Percentiles rank a stretch among this genome's conserved stretches.
phyloP scores from a whole-genome alignment of 1,140 invertebrate genomes.

The Rhopalosiphum maidis region DNA sequence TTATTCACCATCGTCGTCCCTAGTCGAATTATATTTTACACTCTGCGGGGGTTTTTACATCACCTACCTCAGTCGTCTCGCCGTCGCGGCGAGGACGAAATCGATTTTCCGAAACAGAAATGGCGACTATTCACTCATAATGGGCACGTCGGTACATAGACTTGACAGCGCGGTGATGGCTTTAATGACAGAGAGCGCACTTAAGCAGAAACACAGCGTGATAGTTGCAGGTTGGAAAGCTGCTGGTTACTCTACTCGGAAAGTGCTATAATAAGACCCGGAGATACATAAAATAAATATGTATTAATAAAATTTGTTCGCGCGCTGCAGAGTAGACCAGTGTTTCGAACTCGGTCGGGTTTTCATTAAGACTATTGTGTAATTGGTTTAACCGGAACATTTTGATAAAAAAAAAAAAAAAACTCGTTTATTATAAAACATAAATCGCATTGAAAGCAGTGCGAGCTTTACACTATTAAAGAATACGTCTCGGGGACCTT shows the following conservation, averaged over 20 bases:
- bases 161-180: background rate
- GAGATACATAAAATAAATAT: background rate
- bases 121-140: background rate
- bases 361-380: background rate
- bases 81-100: background rate
- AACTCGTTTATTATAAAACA: background rate
- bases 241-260: background rate
- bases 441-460: background rate
- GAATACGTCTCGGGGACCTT: background rate
- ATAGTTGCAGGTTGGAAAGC: background rate
- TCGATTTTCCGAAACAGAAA: conserved; percentile 11
- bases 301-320: background rate
- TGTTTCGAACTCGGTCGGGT: background rate
- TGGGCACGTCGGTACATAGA: background rate
- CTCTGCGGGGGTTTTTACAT: background rate
- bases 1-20: background rate
- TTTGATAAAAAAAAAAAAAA: background rate
- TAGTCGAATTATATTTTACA: background rate
- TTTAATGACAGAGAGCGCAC: background rate
- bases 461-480: background rate
- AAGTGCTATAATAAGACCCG: background rate
- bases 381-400: background rate
- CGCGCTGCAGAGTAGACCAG: background rate
- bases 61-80: background rate
- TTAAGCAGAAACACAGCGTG: background rate